These are phyloP conservation scores for Carlito syrichta DNA, from an alignment of 2,113 vertebrate species.

Conservation along the genomic window DNA sequence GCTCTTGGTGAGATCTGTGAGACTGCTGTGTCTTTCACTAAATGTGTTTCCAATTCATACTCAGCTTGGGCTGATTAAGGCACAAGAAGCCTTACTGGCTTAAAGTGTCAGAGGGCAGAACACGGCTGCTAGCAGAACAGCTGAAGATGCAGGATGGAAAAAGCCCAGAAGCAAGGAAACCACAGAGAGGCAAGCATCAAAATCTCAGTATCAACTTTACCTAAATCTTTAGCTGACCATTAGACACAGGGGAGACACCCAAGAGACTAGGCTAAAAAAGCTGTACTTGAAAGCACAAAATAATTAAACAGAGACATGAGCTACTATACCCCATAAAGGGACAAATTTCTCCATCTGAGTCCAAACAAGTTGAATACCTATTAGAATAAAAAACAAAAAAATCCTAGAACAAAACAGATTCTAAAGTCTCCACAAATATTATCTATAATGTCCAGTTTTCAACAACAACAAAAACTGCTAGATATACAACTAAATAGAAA, in stretches of 20 bases:
- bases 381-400: neutral
- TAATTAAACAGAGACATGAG: neutral
- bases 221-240: neutral
- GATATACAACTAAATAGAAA: neutral
- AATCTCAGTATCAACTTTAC: neutral
- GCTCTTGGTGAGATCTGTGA: neutral
- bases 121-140: neutral
- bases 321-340: neutral
- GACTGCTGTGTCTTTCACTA: neutral
- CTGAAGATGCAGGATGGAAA: neutral
- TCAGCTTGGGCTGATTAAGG: neutral
- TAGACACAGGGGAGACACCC: neutral
- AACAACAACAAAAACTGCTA: neutral
- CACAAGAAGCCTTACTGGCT: neutral
- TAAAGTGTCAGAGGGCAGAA: neutral
- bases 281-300: neutral
- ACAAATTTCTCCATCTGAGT: neutral
- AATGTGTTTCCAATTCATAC: neutral
- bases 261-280: neutral
- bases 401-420: neutral
- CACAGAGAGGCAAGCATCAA: neutral
- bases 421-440: neutral
- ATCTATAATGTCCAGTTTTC: neutral
- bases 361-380: neutral
- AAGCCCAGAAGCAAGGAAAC: neutral